Conservation (phyloP, 2,113 vertebrate genomes). For the Bos taurus region DNA sequence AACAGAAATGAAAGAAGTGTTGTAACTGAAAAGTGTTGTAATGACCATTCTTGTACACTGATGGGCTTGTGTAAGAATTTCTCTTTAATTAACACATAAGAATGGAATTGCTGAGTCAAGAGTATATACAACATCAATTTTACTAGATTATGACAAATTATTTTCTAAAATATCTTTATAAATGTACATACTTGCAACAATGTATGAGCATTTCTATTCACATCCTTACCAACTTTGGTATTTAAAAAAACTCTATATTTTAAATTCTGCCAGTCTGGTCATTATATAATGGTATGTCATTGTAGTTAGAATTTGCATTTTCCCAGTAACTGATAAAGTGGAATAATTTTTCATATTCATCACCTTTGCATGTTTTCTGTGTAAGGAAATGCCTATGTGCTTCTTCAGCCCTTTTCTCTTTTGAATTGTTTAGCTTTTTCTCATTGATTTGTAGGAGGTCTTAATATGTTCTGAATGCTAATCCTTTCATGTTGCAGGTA, state of each 20-base stretch:
- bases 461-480: not conserved
- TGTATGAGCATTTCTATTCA: not conserved
- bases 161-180: not conserved
- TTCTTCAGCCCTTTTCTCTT: not conserved
- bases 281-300: not conserved
- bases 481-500: not conserved
- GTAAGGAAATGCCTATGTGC: not conserved
- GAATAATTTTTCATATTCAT: not conserved
- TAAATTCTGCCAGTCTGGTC: not conserved
- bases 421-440: not conserved
- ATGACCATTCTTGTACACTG: not conserved
- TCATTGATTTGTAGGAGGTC: not conserved
- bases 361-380: not conserved
- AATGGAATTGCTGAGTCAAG: not conserved
- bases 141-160: constrained; percentile 4
- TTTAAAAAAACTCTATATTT: not conserved
- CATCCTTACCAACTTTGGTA: not conserved
- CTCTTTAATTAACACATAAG: not conserved
- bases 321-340: not conserved
- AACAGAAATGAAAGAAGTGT: not conserved
- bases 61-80: not conserved
- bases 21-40: not conserved
- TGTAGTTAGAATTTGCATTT: not conserved
- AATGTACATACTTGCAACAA: not conserved
- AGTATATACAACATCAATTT: not conserved